Percentiles rank a stretch among this genome's conserved stretches.
phyloP scores from a whole-genome alignment of 2,113 vertebrate species.

The Silurus asotus region DNA sequence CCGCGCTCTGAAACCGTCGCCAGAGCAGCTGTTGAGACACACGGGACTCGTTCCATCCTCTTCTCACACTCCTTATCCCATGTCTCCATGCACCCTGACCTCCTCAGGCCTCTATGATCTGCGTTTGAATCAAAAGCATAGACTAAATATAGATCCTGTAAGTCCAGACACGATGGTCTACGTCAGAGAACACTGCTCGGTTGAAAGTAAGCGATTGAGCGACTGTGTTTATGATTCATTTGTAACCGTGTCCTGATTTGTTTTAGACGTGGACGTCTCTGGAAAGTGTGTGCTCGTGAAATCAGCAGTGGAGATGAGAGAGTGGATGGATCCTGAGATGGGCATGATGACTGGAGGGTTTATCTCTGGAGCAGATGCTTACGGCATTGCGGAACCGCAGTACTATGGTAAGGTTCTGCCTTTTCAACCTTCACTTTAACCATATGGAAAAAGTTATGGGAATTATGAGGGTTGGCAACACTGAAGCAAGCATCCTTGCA shows the following conservation, averaged over 20 bases:
- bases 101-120: slow-evolving; percentile 20
- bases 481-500: too few species aligned
- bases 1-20: slow-evolving; percentile 57
- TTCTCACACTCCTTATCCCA: slow-evolving; percentile 64
- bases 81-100: slow-evolving; percentile 53
- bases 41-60: slow-evolving; percentile 49
- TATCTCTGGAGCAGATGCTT: slow-evolving; percentile 79
- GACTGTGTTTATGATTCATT: slow-evolving; percentile 23
- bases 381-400: slow-evolving; percentile 79
- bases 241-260: slow-evolving; percentile 8
- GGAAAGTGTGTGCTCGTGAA: slow-evolving; percentile 17
- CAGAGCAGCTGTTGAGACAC: slow-evolving; percentile 71
- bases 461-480: too few species aligned
- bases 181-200: not conserved
- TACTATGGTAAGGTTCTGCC: slow-evolving; percentile 81
- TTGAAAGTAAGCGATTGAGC: not conserved
- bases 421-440: not conserved
- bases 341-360: slow-evolving; percentile 81
- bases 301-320: slow-evolving; percentile 77
- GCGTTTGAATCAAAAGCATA: slow-evolving; percentile 30
- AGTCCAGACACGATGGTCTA: not conserved
- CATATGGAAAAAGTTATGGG: not conserved
- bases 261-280: slow-evolving; percentile 39
- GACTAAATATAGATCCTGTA: slow-evolving; percentile 43
- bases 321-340: slow-evolving; percentile 77